Evolutionary conservation across 2,888 invertebrate genomes (phyloP).

Genomic region (Mimachlamys varia): DNA sequence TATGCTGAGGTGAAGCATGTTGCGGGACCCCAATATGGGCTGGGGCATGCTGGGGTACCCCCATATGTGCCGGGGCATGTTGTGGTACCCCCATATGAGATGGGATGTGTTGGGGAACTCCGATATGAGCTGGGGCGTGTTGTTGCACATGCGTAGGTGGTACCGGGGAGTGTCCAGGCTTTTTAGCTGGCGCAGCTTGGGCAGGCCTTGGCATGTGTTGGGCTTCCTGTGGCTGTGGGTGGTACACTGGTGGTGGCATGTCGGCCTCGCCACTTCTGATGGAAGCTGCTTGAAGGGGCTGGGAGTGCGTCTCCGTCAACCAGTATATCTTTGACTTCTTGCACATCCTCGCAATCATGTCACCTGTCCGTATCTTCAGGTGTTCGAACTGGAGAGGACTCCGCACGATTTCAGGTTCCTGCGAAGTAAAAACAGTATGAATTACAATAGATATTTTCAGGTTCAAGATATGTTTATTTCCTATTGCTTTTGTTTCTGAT

Average conservation of each 20-base stretch:
- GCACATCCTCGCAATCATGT: not conserved
- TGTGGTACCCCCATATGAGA: not conserved
- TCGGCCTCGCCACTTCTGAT: not conserved
- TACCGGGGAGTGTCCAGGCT: too few species aligned
- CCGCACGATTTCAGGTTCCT: not conserved
- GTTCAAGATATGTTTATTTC: too few species aligned
- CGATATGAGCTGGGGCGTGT: not conserved
- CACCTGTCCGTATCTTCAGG: not conserved
- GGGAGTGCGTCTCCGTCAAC: slow-evolving; percentile 2
- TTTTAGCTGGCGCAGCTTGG: too few species aligned
- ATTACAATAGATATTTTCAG: not conserved
- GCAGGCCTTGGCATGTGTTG: not conserved
- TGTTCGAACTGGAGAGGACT: not conserved
- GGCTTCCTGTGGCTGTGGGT: not conserved
- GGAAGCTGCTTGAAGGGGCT: not conserved
- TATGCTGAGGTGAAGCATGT: not conserved
- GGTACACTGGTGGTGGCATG: not conserved
- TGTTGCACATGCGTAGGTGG: too few species aligned
- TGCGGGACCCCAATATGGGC: not conserved
- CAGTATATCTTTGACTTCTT: slow-evolving; percentile 7
- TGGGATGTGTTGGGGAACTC: not conserved
- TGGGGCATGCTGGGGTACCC: not conserved
- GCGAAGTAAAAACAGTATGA: not conserved
- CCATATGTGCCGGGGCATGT: not conserved
- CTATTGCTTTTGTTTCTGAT: too few species aligned